Conservation (phyloP, 1,140 invertebrate genomes). For the Globodera ellingtonae region DNA sequence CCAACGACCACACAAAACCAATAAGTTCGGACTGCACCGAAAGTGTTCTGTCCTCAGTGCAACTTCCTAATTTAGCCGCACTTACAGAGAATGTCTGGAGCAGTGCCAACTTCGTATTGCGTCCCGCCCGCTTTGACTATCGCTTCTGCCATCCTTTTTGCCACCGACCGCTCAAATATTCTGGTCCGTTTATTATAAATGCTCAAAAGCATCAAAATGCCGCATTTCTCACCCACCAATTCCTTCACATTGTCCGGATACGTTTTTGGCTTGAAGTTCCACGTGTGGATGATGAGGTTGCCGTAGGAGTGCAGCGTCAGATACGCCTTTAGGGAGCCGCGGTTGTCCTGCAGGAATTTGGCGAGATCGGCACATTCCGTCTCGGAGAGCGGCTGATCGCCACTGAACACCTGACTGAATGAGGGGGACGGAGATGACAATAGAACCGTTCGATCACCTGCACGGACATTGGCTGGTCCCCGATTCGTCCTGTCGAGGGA, state of each 20-base stretch:
- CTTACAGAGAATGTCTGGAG: constrained; percentile 52
- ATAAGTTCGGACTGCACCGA: too few relatives aligned
- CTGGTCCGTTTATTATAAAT: not conserved
- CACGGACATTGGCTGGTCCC: constrained; percentile 27
- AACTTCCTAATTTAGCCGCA: not conserved
- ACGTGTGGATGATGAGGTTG: constrained; percentile 67
- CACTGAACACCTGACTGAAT: constrained; percentile 53
- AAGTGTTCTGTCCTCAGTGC: too few relatives aligned
- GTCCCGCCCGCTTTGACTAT: constrained; percentile 46
- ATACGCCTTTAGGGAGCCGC: constrained; percentile 50
- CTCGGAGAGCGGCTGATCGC: constrained; percentile 48
- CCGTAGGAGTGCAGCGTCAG: constrained; percentile 61
- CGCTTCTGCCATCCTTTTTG: constrained; percentile 42
- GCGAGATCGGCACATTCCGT: constrained; percentile 44
- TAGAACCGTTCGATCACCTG: not conserved
- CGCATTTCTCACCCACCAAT: constrained; percentile 42
- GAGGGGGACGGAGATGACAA: not conserved
- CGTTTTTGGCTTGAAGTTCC: constrained; percentile 64
- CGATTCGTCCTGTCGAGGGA: constrained; percentile 29
- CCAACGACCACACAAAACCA: too few relatives aligned
- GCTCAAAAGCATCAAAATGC: not conserved
- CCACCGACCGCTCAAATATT: constrained; percentile 17
- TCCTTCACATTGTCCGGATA: constrained; percentile 63
- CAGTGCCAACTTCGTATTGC: constrained; percentile 45
- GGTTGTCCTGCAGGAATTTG: constrained; percentile 37